Percentiles rank a stretch among this genome's conserved stretches.
These are phyloP conservation scores for Drosophila eohydei DNA, from an alignment of 2,888 invertebrate species.

Conservation along the genomic window DNA sequence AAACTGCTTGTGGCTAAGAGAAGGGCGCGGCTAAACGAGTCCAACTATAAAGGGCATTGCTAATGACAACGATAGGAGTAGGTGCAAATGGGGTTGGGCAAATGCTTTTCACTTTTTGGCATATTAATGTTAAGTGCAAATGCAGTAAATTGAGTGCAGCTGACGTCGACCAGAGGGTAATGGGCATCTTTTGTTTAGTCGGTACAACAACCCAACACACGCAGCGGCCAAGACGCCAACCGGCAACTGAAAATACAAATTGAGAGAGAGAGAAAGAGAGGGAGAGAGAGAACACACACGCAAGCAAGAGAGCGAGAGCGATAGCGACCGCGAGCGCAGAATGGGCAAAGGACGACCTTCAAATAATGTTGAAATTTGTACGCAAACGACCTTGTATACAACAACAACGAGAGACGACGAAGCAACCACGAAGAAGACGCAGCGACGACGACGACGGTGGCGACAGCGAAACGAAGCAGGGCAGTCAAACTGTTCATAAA, in stretches of 20 bases:
- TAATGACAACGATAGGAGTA: constrained; percentile 4
- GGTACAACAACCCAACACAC: constrained; percentile 48
- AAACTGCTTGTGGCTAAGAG: constrained; percentile 25
- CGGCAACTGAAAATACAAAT: constrained; percentile 41
- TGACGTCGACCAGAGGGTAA: constrained; percentile 9
- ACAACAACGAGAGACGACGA: constrained; percentile 69
- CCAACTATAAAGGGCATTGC: constrained; percentile 5
- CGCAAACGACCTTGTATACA: constrained; percentile 85
- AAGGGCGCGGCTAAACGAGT: constrained; percentile 47
- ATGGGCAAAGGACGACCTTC: constrained; percentile 85
- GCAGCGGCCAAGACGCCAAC: constrained; percentile 50
- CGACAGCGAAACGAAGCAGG: constrained; percentile 52
- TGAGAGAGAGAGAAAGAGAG: neutral
- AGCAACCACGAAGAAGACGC: constrained; percentile 61
- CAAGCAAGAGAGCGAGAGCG: constrained; percentile 39
- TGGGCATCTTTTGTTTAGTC: constrained; percentile 43
- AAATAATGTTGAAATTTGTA: constrained; percentile 85
- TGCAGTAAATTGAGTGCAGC: constrained; percentile 36
- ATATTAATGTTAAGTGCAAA: constrained; percentile 13
- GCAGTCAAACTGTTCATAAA: constrained; percentile 51
- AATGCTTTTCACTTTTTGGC: constrained; percentile 16
- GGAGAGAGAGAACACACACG: constrained; percentile 24
- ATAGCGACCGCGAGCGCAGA: constrained; percentile 54
- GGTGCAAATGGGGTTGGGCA: neutral
- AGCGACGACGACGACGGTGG: constrained; percentile 47